phyloP scores from a whole-genome alignment of 2,888 invertebrate genomes.

The Neoitamus cyanurus region DNA sequence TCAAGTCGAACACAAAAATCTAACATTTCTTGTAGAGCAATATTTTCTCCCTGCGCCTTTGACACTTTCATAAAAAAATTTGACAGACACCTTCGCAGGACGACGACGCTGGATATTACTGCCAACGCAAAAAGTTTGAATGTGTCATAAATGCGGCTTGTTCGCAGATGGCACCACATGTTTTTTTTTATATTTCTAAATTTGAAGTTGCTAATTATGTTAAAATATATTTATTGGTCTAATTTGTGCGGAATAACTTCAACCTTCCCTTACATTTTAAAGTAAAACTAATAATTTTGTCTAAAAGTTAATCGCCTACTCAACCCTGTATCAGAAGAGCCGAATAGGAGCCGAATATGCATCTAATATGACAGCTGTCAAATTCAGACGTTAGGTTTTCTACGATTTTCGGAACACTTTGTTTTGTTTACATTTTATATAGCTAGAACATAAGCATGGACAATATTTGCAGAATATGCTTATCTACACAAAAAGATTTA shows the following conservation, averaged over 20 bases:
- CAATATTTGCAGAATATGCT: conserved; percentile 33
- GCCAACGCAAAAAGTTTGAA: not conserved
- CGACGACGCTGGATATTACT: not conserved
- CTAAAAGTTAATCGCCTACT: not conserved
- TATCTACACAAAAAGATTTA: not conserved
- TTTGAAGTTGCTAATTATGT: not conserved
- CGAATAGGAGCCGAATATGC: not conserved
- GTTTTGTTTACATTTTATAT: conserved; percentile 26
- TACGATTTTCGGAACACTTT: conserved; percentile 3
- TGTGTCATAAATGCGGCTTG: not conserved
- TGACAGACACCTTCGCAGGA: conserved; percentile 13
- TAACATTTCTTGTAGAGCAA: not conserved
- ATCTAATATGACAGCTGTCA: not conserved
- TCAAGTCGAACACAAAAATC: not conserved
- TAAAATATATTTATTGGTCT: too few species aligned
- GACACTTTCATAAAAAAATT: conserved; percentile 15
- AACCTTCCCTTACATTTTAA: too few species aligned
- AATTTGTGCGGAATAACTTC: too few species aligned
- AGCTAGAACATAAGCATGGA: not conserved
- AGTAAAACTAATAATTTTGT: too few species aligned
- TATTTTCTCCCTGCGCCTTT: conserved; percentile 24
- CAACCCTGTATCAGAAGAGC: not conserved
- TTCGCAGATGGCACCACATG: not conserved
- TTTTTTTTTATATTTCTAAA: not conserved
- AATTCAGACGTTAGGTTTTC: not conserved